A percentile compares a stretch with the other conserved stretches of the same genome.
Conservation (phyloP, 2,888 invertebrate species). For the Trachelus iudaicus region DNA sequence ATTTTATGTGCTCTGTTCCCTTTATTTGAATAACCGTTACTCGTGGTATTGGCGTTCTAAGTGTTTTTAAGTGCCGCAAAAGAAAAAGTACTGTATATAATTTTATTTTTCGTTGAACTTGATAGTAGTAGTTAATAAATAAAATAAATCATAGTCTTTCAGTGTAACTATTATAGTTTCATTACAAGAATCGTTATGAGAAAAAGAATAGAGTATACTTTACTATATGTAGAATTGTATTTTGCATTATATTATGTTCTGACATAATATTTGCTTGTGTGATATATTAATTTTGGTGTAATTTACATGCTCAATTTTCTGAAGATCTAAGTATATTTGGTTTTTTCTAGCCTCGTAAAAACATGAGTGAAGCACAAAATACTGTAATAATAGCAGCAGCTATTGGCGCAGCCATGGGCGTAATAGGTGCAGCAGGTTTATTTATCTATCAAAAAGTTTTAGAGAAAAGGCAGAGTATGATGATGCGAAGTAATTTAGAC, state of each 20-base stretch:
- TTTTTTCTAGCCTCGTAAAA: slow-evolving; percentile 19
- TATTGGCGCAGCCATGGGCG: slow-evolving; percentile 56
- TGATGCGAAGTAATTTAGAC: slow-evolving; percentile 46
- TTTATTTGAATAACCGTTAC: not conserved
- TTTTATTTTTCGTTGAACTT: not conserved
- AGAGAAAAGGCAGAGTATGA: slow-evolving; percentile 39
- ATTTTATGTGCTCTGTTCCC: not conserved
- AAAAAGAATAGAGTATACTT: not conserved
- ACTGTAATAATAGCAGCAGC: slow-evolving; percentile 52
- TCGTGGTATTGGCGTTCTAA: not conserved
- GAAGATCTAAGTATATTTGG: not conserved
- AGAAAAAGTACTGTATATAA: not conserved
- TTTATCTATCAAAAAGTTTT: slow-evolving; percentile 54
- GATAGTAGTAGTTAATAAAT: not conserved
- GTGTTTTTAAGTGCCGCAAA: not conserved
- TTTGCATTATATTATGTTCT: not conserved
- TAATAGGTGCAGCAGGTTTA: slow-evolving; percentile 53
- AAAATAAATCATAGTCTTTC: not conserved
- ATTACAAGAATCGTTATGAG: not conserved
- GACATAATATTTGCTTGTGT: not conserved
- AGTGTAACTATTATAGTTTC: not conserved
- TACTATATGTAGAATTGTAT: not conserved
- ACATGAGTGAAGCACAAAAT: slow-evolving; percentile 50
- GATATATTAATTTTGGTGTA: not conserved
- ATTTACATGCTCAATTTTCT: not conserved